Evolutionary conservation across 2,888 invertebrate species (phyloP).

Genomic region (Polyommatus iphigenia): DNA sequence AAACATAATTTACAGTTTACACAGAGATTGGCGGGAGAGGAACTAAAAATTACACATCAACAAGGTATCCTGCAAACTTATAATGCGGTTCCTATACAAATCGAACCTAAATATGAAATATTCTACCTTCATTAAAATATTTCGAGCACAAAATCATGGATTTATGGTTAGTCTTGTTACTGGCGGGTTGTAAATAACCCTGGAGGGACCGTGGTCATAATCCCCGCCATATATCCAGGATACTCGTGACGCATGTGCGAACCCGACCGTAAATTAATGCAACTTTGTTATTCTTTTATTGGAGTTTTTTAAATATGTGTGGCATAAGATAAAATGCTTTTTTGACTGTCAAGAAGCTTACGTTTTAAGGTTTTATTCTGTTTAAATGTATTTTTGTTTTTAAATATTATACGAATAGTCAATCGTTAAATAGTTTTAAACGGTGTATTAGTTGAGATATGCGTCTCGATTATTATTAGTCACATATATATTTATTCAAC

Average conservation of each 20-base stretch:
- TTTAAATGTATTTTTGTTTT: no score
- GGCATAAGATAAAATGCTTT: background rate
- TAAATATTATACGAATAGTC: no score
- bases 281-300: slow-evolving; percentile 61
- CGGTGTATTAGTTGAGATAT: no score
- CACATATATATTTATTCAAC: no score
- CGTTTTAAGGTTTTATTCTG: no score
- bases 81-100: background rate
- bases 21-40: background rate
- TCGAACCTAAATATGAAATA: background rate
- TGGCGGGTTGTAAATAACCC: slow-evolving; percentile 7
- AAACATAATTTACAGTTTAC: no score
- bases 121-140: background rate
- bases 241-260: slow-evolving; percentile 63
- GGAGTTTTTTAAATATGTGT: background rate
- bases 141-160: slow-evolving; percentile 16
- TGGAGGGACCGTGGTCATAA: slow-evolving; percentile 1
- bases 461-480: no score
- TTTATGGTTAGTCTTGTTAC: slow-evolving; percentile 16
- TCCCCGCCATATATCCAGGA: slow-evolving; percentile 34
- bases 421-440: no score
- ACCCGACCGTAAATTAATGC: slow-evolving; percentile 70
- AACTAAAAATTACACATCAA: background rate
- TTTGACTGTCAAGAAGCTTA: background rate
- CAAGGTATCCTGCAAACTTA: background rate